Base-by-base conservation (phyloP, 2,797 vertebrate species). In the Cryptoblepharus egeriae region DNA sequence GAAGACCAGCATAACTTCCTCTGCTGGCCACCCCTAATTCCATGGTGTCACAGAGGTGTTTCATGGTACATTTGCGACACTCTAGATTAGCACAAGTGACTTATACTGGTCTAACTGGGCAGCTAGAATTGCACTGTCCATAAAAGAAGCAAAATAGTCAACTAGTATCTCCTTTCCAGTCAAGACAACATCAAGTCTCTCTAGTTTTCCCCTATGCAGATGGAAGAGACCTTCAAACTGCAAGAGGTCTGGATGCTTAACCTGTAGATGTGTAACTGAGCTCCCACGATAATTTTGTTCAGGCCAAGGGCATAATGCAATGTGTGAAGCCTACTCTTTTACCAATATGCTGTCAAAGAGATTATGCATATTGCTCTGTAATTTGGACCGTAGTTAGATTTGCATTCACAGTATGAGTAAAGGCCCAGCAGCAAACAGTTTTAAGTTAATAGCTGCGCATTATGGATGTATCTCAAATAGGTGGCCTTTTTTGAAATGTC, bases 401-500 rank as follows among this genome's bases (percentile, higher is more conserved):
- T 79, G 77, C 77, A 79, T 79, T 79, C 77, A 30, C 35, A 45
- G 77, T 37, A 22, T 30, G 77, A 70, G 35, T 37, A 39, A n/a
- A 79, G 16, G 65, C 64, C 77, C 65, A 20, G 28, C 77, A 70
- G 77, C 77, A 70, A 79, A 70, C 77, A 70, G 37, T 79, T 79
- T 79, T 42, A 69, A 79, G 35, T 70, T 79, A 79, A 79, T 79
- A 60, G 77, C 77, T 79, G 28, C 70, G 67, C 67, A 79, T 79
- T 79, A 79, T 60, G 67, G 55, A 79, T 79, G 55, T 22, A 70
- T 32, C n/a, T 60, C 77, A 79, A 79, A 79, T 15, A 60, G 67
- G 20, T 16, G 65, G 32, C 35, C 28, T 16, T 16, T 28, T n/a
- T 35, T 39, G 63, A 37, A 55, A 67, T 68, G 28, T 32, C 45